phyloP scores from a whole-genome alignment of 2,113 vertebrate genomes.

The Rhizomys pruinosus region DNA sequence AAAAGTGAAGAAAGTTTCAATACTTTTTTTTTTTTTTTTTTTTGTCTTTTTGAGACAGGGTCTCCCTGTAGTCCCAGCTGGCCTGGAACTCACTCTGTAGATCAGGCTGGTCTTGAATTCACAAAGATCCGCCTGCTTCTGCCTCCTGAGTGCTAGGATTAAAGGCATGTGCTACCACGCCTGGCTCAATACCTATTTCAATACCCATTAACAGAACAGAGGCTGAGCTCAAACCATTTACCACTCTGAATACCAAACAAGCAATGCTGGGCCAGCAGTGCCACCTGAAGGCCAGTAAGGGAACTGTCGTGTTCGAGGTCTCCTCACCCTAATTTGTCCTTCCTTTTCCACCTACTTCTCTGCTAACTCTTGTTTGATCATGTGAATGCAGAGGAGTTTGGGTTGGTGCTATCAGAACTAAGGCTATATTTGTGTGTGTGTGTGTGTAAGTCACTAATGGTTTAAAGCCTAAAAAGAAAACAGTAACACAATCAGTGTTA shows the following conservation, averaged over 20 bases:
- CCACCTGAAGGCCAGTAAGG: slow-evolving; percentile 71
- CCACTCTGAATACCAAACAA: not conserved
- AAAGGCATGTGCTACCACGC: no score
- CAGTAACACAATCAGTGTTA: not conserved
- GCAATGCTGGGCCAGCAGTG: slow-evolving; percentile 57
- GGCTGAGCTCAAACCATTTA: slow-evolving; percentile 30
- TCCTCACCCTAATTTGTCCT: not conserved
- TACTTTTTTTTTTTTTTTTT: no score
- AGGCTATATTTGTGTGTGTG: slow-evolving; percentile 23
- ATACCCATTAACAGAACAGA: slow-evolving; percentile 40
- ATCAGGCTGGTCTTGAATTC: no score
- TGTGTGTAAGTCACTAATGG: not conserved
- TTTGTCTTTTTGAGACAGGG: no score
- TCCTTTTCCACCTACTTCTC: not conserved
- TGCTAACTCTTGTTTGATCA: not conserved
- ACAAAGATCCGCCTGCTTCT: no score
- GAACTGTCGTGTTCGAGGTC: not conserved
- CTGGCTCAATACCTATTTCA: not conserved
- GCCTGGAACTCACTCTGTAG: no score
- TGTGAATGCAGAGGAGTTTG: not conserved
- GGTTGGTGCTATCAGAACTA: not conserved
- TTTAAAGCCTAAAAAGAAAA: slow-evolving; percentile 10
- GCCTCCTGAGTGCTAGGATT: no score
- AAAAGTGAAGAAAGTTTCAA: slow-evolving; percentile 32
- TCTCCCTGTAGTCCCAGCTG: no score